Conservation (phyloP, 2,797 vertebrate species). For the Myripristis murdjan region DNA sequence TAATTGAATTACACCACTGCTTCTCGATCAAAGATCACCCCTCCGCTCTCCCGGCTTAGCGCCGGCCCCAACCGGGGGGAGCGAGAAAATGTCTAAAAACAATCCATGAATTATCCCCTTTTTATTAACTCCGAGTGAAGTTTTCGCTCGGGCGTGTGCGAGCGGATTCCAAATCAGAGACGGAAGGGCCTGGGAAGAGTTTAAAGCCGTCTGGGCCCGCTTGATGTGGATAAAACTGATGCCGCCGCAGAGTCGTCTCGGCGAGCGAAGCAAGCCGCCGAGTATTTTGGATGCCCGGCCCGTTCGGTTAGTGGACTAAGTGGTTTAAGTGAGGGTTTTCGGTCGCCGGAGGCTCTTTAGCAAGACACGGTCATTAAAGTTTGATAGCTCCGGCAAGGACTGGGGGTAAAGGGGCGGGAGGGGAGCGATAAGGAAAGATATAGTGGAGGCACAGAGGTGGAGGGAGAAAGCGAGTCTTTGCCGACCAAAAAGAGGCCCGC, state of each 20-base stretch:
- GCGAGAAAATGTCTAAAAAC: constrained; percentile 47
- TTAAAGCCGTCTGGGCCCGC: neutral
- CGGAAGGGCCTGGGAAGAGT: neutral
- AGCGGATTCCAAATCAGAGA: constrained; percentile 42
- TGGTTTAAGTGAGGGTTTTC: constrained; percentile 66
- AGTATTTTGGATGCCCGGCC: constrained; percentile 59
- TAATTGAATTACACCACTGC: constrained; percentile 66
- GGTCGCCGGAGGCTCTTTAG: constrained; percentile 72
- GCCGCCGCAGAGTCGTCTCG: constrained; percentile 37
- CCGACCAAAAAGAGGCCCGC: neutral
- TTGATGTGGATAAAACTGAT: constrained; percentile 47
- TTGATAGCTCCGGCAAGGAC: constrained; percentile 62
- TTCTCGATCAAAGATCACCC: constrained; percentile 60
- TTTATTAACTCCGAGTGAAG: constrained; percentile 46
- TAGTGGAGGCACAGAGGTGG: constrained; percentile 3
- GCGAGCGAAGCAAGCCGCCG: constrained; percentile 17
- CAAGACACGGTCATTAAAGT: constrained; percentile 74
- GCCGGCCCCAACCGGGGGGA: constrained; percentile 9
- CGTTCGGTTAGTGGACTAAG: constrained; percentile 66
- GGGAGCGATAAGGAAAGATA: constrained; percentile 38
- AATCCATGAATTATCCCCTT: constrained; percentile 55
- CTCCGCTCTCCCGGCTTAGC: constrained; percentile 25
- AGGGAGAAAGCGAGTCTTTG: neutral
- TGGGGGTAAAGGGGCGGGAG: constrained; percentile 50
- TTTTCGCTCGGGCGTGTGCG: constrained; percentile 42